These are phyloP conservation scores for Meteorus sp. DNA, from an alignment of 1,140 invertebrate species.

Conservation along the genomic window DNA sequence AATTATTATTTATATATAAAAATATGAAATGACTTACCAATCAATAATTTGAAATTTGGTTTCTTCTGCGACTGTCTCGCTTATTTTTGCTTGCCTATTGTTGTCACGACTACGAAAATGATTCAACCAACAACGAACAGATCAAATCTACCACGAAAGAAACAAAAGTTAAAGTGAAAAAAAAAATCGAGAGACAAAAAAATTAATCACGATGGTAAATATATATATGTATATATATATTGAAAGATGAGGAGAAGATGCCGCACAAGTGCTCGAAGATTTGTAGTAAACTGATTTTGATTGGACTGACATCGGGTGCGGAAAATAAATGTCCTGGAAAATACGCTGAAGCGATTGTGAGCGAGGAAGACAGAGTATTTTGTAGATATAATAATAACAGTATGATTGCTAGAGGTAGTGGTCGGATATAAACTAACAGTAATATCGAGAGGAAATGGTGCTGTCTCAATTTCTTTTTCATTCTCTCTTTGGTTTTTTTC, in stretches of 20 bases:
- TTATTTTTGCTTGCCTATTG: constrained; percentile 51
- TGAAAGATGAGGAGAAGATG: constrained; percentile 11
- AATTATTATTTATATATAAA: background rate
- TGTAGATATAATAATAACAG: constrained; percentile 19
- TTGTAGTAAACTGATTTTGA: constrained; percentile 16
- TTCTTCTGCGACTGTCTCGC: constrained; percentile 49
- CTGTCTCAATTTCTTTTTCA: constrained; percentile 21
- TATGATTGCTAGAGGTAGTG: constrained; percentile 24
- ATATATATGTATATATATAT: constrained; percentile 31
- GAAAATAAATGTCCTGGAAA: constrained; percentile 19
- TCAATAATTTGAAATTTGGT: constrained; percentile 51
- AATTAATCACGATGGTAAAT: constrained; percentile 46
- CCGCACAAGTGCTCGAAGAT: constrained; percentile 20
- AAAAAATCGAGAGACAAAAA: constrained; percentile 4
- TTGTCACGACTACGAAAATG: background rate
- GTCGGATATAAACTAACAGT: constrained; percentile 27
- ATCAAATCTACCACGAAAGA: too few species aligned
- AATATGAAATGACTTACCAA: background rate
- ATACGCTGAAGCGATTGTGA: constrained; percentile 9
- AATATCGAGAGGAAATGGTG: constrained; percentile 28
- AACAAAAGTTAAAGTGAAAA: background rate
- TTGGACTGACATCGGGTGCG: constrained; percentile 20
- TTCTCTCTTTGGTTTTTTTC: constrained; percentile 9
- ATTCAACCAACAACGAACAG: too few species aligned
- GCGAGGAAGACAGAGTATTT: constrained; percentile 12